Evolutionary conservation across 2,888 invertebrate species (phyloP).

Genomic region (Athalia cordata): DNA sequence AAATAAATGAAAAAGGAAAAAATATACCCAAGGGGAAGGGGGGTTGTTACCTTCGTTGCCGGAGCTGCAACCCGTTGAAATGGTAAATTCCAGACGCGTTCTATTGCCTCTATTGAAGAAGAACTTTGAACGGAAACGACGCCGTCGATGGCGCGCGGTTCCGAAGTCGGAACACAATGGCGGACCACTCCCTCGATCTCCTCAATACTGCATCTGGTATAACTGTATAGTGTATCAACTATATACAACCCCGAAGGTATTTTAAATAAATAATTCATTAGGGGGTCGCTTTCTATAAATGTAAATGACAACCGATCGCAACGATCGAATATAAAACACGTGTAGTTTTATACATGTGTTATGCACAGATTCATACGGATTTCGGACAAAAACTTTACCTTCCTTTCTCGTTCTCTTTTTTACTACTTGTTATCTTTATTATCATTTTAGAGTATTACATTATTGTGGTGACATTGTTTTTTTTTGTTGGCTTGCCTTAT

Average conservation of each 20-base stretch:
- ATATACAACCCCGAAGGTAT: constrained; percentile 52
- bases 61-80: not conserved
- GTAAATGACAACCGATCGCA: not conserved
- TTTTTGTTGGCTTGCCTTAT: not conserved
- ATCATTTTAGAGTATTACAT: not conserved
- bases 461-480: not conserved
- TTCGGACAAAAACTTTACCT: not conserved
- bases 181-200: not conserved
- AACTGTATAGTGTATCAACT: not conserved
- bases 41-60: not conserved
- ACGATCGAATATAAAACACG: constrained; percentile 8
- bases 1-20: not conserved
- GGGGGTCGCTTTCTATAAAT: constrained; percentile 32
- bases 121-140: constrained; percentile 40
- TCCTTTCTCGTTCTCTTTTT: not conserved
- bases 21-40: not conserved
- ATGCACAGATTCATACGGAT: not conserved
- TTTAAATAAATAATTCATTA: constrained; percentile 63
- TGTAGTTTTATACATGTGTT: not conserved
- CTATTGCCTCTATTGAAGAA: constrained; percentile 35
- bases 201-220: not conserved
- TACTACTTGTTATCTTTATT: not conserved
- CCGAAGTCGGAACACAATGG: constrained; percentile 35
- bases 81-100: constrained; percentile 33
- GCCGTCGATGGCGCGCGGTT: constrained; percentile 27